phyloP scores from a whole-genome alignment of 2,888 invertebrate genomes.

The Euclidia mi region DNA sequence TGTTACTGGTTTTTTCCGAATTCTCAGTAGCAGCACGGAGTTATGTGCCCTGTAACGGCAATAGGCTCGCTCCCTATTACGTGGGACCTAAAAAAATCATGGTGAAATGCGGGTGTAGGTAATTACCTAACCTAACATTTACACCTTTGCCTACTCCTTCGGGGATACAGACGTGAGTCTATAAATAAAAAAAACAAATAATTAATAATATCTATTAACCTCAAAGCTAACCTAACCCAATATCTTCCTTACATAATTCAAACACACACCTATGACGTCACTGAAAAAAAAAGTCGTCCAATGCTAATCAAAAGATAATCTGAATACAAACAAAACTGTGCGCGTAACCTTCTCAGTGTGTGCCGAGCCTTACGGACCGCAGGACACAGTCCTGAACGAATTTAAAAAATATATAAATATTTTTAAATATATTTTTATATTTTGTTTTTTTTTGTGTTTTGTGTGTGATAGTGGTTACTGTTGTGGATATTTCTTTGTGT shows the following conservation, averaged over 20 bases:
- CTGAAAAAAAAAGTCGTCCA: constrained; percentile 53
- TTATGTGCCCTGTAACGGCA: too few species aligned
- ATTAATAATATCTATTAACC: too few species aligned
- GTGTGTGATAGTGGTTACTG: constrained; percentile 1
- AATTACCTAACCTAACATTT: too few species aligned
- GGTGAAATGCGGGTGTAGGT: too few species aligned
- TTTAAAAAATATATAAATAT: constrained; percentile 21
- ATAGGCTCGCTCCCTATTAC: too few species aligned
- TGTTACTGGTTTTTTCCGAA: too few species aligned
- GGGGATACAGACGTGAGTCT: too few species aligned
- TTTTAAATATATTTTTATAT: constrained; percentile 18
- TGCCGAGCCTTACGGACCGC: constrained; percentile 58
- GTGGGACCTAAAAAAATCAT: too few species aligned
- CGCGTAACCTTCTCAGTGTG: constrained; percentile 59
- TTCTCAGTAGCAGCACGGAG: too few species aligned
- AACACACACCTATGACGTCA: constrained; percentile 53
- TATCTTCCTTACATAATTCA: constrained; percentile 19
- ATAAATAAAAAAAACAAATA: too few species aligned
- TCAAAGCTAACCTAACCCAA: too few species aligned
- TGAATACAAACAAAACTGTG: constrained; percentile 59
- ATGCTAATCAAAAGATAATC: constrained; percentile 66
- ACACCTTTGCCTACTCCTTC: too few species aligned
- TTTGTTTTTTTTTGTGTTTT: neutral
- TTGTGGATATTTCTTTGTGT: neutral
- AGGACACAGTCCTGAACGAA: constrained; percentile 43